These are phyloP conservation scores for Corapipo altera DNA, from an alignment of 2,113 vertebrate genomes.

Conservation along the genomic window DNA sequence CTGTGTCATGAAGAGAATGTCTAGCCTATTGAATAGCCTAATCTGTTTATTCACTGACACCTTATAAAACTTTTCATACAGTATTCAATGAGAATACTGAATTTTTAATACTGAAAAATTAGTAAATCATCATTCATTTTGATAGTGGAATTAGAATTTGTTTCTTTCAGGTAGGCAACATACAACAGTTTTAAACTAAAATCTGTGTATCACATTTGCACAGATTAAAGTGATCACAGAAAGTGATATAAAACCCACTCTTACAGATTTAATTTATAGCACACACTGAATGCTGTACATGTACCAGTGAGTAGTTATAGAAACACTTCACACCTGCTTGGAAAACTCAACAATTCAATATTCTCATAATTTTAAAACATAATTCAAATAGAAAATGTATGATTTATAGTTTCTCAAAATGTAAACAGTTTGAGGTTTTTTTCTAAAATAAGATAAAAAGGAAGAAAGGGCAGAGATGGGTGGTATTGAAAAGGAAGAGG, in stretches of 20 bases:
- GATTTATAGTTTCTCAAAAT: neutral
- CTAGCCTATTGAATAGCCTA: neutral
- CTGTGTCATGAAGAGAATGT: neutral
- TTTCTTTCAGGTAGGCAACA: neutral
- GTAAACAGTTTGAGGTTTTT: neutral
- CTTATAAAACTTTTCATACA: neutral
- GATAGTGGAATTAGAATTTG: neutral
- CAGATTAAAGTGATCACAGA: neutral
- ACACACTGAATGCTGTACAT: neutral
- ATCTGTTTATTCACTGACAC: neutral
- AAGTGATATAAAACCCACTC: neutral
- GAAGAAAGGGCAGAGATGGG: neutral
- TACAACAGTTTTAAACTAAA: neutral
- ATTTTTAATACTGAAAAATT: neutral
- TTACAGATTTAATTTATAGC: neutral
- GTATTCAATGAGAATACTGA: neutral
- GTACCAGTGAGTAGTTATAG: neutral
- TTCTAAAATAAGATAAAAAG: neutral
- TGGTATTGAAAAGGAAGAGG: neutral
- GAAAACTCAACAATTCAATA: neutral
- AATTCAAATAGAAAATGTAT: neutral
- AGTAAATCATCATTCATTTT: neutral
- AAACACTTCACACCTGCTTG: neutral
- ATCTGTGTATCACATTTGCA: neutral
- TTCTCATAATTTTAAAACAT: neutral